Percentiles rank a stretch among this genome's conserved stretches.
Evolutionary conservation across 53 echinoderm and acorn worm species (phyloP).

Genomic region (Hippasteria phrygiana): DNA sequence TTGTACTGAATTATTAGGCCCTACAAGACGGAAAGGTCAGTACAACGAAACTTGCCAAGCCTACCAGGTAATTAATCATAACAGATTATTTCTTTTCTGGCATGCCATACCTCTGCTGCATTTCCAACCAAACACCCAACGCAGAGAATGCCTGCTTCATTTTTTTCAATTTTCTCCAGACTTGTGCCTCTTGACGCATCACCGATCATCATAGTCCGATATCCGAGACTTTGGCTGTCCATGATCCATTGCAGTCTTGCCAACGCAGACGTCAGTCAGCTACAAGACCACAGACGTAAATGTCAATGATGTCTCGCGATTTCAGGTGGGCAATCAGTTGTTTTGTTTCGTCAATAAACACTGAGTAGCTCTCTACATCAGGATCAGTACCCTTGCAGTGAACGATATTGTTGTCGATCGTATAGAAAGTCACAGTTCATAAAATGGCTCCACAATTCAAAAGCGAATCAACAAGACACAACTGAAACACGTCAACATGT

Average conservation of each 20-base stretch:
- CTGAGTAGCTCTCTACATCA: conserved; percentile 88
- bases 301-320: conserved; percentile 72
- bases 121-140: conserved; percentile 70
- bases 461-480: no score
- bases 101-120: conserved; percentile 64
- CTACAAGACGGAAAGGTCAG: no score
- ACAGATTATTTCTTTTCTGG: neutral
- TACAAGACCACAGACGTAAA: conserved; percentile 86
- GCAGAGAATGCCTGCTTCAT: conserved; percentile 49
- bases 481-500: no score
- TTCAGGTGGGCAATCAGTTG: conserved; percentile 53
- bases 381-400: conserved; percentile 74
- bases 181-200: conserved; percentile 70
- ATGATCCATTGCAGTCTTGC: conserved; percentile 75
- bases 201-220: conserved; percentile 74
- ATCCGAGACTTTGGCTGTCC: conserved; percentile 79
- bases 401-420: conserved; percentile 57
- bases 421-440: no score
- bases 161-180: conserved; percentile 25
- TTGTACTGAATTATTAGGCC: no score
- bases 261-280: conserved; percentile 84
- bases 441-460: no score
- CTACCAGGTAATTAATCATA: no score
- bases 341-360: conserved; percentile 75
- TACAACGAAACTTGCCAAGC: no score